A percentile compares a stretch with the other conserved stretches of the same genome.
Evolutionary conservation across 2,113 vertebrate genomes (phyloP).

Genomic region (Eretmochelys imbricata): DNA sequence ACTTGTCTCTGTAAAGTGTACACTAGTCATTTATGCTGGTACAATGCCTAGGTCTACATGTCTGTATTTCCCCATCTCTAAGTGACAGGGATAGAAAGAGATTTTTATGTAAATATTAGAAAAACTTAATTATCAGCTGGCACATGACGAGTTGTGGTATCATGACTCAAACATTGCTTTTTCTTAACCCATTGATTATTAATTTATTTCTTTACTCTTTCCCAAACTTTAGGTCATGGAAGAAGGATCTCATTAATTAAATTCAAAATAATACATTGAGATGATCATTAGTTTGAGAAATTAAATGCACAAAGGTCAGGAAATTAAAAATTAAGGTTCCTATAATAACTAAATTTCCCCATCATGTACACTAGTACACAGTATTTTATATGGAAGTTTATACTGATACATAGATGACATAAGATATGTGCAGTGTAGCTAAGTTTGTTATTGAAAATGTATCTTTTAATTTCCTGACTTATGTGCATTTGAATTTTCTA

Average conservation of each 20-base stretch:
- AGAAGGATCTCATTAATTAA: background rate
- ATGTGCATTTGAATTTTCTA: background rate
- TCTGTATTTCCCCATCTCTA: background rate
- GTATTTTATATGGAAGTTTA: background rate
- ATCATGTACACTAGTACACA: background rate
- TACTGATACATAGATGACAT: background rate
- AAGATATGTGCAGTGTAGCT: accelerated
- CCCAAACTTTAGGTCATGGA: background rate
- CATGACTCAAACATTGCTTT: background rate
- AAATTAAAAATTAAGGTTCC: background rate
- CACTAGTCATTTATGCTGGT: background rate
- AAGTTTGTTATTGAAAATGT: background rate
- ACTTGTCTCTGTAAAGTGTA: background rate
- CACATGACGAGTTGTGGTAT: background rate
- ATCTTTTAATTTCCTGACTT: background rate
- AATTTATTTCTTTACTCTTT: background rate
- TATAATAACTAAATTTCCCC: background rate
- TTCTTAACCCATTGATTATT: background rate
- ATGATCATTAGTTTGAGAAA: background rate
- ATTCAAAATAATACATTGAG: background rate
- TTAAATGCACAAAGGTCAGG: background rate
- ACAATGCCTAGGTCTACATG: background rate
- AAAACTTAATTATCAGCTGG: background rate
- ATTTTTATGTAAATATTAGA: background rate
- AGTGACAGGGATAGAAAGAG: background rate